Evolutionary conservation across 2,797 vertebrate genomes (phyloP).

Genomic region (Bradypodion ventrale): DNA sequence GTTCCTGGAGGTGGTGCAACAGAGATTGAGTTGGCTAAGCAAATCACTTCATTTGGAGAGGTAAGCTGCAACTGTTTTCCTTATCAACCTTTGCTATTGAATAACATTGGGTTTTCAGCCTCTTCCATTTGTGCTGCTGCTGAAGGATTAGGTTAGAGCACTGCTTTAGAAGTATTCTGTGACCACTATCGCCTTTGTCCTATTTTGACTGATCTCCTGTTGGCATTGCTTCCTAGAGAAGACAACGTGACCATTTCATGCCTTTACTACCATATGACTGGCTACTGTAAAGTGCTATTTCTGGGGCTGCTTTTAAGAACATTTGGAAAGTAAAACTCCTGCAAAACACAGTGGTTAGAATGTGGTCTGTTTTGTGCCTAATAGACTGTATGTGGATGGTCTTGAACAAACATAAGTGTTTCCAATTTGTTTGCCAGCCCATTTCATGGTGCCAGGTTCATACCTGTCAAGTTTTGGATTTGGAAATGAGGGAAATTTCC

Average conservation of each 20-base stretch:
- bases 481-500: too few species aligned
- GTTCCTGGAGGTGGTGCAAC: constrained; percentile 94
- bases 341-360: neutral
- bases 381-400: neutral
- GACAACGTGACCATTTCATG: neutral
- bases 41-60: constrained; percentile 94
- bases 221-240: neutral
- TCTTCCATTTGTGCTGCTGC: neutral
- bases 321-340: neutral
- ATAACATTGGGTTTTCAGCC: neutral
- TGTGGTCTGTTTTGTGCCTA: neutral
- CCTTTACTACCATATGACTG: neutral
- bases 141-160: neutral
- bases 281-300: neutral
- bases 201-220: neutral
- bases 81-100: neutral
- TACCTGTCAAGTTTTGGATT: too few species aligned
- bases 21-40: constrained; percentile 95
- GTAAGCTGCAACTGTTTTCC: constrained; percentile 69
- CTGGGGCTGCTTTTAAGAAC: neutral
- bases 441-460: neutral
- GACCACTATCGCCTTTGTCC: neutral
- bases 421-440: neutral
- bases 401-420: neutral
- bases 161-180: neutral